A percentile compares a stretch with the other conserved stretches of the same genome.
These are phyloP conservation scores for Microcaecilia unicolor DNA, from an alignment of 2,797 vertebrate genomes.

Conservation along the genomic window DNA sequence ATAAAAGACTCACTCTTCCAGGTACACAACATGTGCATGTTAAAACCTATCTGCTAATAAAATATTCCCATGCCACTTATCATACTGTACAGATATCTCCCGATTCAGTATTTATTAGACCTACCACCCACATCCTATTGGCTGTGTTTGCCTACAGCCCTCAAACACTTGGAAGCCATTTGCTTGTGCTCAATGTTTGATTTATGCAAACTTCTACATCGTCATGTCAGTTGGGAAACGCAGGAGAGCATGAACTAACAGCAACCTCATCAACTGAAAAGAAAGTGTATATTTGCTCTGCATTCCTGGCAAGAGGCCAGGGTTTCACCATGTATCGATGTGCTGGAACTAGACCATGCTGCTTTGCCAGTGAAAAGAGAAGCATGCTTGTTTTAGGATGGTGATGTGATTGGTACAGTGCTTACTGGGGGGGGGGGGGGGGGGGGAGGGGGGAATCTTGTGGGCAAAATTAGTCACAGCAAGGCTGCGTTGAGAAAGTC, in stretches of 20 bases:
- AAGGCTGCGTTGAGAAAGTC: no score
- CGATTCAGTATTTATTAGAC: background rate
- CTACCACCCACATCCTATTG: background rate
- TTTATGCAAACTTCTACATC: background rate
- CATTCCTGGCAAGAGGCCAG: background rate
- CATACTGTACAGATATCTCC: no score
- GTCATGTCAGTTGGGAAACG: no score
- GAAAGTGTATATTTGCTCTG: background rate
- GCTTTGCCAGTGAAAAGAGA: background rate
- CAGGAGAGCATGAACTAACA: background rate
- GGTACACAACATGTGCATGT: no score
- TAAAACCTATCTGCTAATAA: no score
- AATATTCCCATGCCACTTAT: no score
- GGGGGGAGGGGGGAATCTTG: no score
- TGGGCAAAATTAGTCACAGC: no score
- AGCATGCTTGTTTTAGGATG: no score
- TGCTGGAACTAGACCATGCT: background rate
- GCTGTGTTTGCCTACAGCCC: background rate
- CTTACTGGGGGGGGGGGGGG: no score
- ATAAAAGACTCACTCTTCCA: no score
- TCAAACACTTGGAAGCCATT: background rate
- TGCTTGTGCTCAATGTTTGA: background rate
- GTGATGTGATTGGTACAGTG: no score
- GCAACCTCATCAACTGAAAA: background rate
- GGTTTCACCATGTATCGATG: background rate